A percentile compares a stretch with the other conserved stretches of the same genome.
Evolutionary conservation across 2,797 vertebrate genomes (phyloP).

Genomic region (Helostoma temminkii): DNA sequence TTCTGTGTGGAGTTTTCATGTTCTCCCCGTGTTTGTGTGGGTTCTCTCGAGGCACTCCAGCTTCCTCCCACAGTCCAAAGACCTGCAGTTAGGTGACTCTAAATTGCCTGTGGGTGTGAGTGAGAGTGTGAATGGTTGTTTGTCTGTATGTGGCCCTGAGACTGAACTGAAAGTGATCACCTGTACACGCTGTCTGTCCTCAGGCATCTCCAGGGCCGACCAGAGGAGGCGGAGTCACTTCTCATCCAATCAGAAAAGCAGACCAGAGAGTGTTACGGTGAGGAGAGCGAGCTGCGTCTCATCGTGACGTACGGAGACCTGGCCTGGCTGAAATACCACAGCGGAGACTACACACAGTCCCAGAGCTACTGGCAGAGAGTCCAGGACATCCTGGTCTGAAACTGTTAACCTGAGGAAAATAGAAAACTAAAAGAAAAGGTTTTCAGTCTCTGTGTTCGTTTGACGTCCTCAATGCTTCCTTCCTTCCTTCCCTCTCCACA

Average conservation of each 20-base stretch:
- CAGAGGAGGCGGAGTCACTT: background rate
- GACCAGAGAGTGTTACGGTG: constrained; percentile 3
- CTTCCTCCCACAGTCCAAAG: too few species aligned
- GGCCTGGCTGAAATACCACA: constrained; percentile 45
- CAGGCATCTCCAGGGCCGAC: constrained; percentile 10
- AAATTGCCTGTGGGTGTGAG: too few species aligned
- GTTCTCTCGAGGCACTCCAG: too few species aligned
- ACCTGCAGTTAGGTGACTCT: too few species aligned
- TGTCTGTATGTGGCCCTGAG: too few species aligned
- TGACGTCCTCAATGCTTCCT: background rate
- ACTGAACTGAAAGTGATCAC: background rate
- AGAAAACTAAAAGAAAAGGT: too few species aligned
- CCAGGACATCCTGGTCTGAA: background rate
- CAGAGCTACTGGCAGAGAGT: constrained; percentile 18
- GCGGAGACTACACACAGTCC: background rate
- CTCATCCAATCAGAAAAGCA: constrained; percentile 4
- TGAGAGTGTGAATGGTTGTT: too few species aligned
- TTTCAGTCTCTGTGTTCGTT: too few species aligned
- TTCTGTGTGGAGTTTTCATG: too few species aligned
- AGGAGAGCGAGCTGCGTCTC: background rate
- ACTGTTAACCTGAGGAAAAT: too few species aligned
- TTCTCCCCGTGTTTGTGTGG: too few species aligned
- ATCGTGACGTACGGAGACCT: constrained; percentile 40
- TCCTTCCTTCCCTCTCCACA: background rate
- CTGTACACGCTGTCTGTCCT: background rate